Evolutionary conservation across 2,113 vertebrate genomes (phyloP), one percentile per base, ranked within the genome.

Genomic region (Pseudonaja textilis): DNA sequence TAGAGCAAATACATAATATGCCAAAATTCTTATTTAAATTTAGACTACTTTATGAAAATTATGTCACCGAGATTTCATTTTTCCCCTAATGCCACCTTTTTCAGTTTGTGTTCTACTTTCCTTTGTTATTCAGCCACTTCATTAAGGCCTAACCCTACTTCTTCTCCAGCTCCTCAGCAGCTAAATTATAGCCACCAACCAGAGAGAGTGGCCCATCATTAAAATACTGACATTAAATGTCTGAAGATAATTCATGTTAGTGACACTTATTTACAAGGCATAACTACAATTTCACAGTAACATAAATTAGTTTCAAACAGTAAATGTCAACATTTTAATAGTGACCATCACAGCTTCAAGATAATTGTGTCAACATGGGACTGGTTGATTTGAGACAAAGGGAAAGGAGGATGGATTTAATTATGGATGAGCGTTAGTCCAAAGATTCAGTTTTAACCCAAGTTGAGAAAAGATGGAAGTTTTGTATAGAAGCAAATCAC

Each of bases 1-100:
- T 92, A 96, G 95, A 97, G 89, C 88, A 92, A 96, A 95, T 95
- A 92, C 94, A 94, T 94, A 96, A 96, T 94, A 97, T 97, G 96
- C 96, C 93, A 97, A 81, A 97, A 97, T 94, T 86, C 52, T 89
- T 90, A 97, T 96, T 96, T 95, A 96, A 97, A 95, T 96, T 94
- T 92, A 95, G 89, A 94, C 95, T 96, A 92, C 57, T 96, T 96
- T 95, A 93, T 91, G 91, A 96, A 86, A 94, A 92, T 89, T 93
- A 95, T 91, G 91, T 94, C 94, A 91, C 96, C 1, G 23, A 39
- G 47, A 85, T 87, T 90, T 42, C 45, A 23, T 91, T 0, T 2
- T 56, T 90, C 26, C 14, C 64, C 95, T 39, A 92, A 94, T 94
- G 91, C 91, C 47, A 39, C 56, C 74, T 93, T 95, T 94, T 89